Percentiles rank a stretch among this genome's conserved stretches.
Conservation (phyloP, 2,797 vertebrate genomes). For the Lithobates sylvaticus region DNA sequence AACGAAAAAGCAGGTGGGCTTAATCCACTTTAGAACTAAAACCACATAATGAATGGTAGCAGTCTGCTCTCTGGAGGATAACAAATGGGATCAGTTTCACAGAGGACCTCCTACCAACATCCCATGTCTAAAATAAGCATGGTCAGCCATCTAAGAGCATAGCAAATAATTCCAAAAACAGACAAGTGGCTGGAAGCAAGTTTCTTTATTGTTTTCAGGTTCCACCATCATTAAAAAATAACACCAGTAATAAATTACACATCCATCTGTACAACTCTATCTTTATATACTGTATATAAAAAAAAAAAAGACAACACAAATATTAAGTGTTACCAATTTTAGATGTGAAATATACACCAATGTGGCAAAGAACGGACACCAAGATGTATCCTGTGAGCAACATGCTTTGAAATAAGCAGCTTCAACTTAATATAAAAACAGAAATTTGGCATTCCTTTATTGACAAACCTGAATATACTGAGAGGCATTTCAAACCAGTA, state of each 20-base stretch:
- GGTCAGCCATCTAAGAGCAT: not conserved
- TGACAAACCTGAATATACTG: not conserved
- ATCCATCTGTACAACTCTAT: slow-evolving; percentile 49
- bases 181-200: slow-evolving; percentile 16
- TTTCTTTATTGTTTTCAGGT: slow-evolving; percentile 38
- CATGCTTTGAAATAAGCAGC: not conserved
- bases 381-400: not conserved
- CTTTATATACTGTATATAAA: slow-evolving; percentile 31
- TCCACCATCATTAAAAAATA: slow-evolving; percentile 54
- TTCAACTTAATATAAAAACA: not conserved
- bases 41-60: slow-evolving; percentile 1
- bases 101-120: not conserved
- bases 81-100: slow-evolving; percentile 12
- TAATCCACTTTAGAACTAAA: not conserved
- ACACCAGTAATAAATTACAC: slow-evolving; percentile 64
- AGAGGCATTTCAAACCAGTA: not conserved
- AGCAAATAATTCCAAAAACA: not conserved
- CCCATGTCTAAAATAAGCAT: not conserved
- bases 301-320: slow-evolving; percentile 3
- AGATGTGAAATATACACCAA: not conserved
- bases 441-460: not conserved
- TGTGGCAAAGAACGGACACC: slow-evolving; percentile 1
- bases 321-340: slow-evolving; percentile 11
- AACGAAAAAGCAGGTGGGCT: slow-evolving; percentile 15
- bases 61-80: slow-evolving; percentile 20